Percentiles rank a stretch among this genome's conserved stretches.
These are phyloP conservation scores for Chironex yamaguchii DNA, from an alignment of 30 jellyfish, hydroid and myxozoan genomes.

Conservation along the genomic window DNA sequence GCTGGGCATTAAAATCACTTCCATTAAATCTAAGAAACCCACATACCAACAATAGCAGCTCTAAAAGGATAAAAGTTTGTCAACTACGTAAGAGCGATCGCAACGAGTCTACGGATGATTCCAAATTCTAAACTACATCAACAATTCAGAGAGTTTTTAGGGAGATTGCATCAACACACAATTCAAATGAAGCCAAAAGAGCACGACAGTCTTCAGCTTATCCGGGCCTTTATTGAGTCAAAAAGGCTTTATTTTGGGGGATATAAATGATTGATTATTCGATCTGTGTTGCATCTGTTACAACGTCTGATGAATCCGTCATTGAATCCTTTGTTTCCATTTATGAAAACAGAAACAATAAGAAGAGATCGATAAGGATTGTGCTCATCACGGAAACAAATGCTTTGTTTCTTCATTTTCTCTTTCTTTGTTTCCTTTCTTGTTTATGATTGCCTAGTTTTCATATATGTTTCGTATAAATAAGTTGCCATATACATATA, in stretches of 20 bases:
- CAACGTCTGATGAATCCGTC: constrained; percentile 56
- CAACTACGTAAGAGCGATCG: neutral
- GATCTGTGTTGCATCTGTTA: constrained; percentile 25
- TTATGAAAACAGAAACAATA: constrained; percentile 31
- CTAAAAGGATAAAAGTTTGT: constrained; percentile 1
- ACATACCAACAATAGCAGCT: neutral
- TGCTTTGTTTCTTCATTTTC: too few relatives aligned
- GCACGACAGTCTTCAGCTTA: neutral
- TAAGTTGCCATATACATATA: too few relatives aligned
- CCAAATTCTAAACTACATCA: neutral
- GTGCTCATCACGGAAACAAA: constrained; percentile 36
- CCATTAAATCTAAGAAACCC: neutral
- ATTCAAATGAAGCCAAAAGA: neutral
- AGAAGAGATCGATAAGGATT: neutral
- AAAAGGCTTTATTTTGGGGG: constrained; percentile 23
- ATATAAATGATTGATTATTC: constrained; percentile 9
- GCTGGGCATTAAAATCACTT: neutral
- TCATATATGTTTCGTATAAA: too few relatives aligned
- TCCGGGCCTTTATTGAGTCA: neutral
- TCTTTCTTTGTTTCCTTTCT: too few relatives aligned
- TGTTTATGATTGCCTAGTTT: too few relatives aligned
- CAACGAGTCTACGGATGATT: neutral
- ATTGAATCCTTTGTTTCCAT: constrained; percentile 25
- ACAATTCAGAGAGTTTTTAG: constrained; percentile 4
- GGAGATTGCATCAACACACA: neutral